phyloP scores from a whole-genome alignment of 2,888 invertebrate genomes.

The Ptychoptera albimana region DNA sequence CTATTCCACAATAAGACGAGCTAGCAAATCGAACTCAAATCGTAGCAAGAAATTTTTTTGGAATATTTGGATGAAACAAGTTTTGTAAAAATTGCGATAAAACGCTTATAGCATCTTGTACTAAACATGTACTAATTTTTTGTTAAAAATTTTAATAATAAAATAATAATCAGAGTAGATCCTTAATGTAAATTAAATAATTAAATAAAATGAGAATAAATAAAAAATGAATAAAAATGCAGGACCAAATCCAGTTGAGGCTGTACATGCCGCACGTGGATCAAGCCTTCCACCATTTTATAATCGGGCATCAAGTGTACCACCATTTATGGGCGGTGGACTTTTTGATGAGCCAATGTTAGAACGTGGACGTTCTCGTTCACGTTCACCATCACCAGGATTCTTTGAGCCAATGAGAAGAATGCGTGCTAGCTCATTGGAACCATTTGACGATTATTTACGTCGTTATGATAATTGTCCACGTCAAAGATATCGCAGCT shows the following conservation, averaged over 20 bases:
- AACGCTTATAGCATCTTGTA: no score
- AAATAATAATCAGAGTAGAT: neutral
- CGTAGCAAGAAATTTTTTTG: no score
- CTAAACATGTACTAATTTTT: no score
- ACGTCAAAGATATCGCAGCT: constrained; percentile 30
- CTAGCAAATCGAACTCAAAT: no score
- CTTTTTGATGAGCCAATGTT: no score
- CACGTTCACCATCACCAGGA: constrained; percentile 10
- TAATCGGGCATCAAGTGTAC: constrained; percentile 8
- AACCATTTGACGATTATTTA: constrained; percentile 25
- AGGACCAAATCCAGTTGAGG: constrained; percentile 13
- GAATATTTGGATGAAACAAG: no score
- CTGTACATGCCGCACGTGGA: constrained; percentile 17
- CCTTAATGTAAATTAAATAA: neutral
- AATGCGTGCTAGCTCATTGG: constrained; percentile 26
- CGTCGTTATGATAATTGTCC: constrained; percentile 29
- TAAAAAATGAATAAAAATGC: neutral
- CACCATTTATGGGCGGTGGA: constrained; percentile 10
- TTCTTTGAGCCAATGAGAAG: constrained; percentile 10
- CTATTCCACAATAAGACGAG: no score
- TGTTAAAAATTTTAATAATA: no score
- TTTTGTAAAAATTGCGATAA: no score
- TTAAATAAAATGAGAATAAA: neutral
- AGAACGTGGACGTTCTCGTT: neutral
- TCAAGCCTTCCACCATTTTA: constrained; percentile 8